phyloP scores from a whole-genome alignment of 2,888 invertebrate genomes.

The Meghimatium bilineatum region DNA sequence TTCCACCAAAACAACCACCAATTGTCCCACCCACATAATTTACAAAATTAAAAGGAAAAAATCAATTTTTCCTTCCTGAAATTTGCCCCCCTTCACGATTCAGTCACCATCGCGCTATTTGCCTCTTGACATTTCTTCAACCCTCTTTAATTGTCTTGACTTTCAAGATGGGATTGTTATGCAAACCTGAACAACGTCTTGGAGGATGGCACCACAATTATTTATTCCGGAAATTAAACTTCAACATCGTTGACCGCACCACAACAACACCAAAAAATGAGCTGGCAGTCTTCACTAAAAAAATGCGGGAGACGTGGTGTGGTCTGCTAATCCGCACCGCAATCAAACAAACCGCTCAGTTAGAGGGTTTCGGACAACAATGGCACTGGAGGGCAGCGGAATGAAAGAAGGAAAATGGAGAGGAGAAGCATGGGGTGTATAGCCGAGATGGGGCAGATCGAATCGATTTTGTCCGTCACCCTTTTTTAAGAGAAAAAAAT shows the following conservation, averaged over 20 bases:
- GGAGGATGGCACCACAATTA: conserved; percentile 22
- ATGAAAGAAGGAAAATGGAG: not conserved
- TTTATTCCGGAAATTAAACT: conserved; percentile 46
- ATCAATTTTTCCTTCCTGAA: not conserved
- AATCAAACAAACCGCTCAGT: conserved; percentile 43
- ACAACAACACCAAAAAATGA: conserved; percentile 21
- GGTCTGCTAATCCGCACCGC: conserved; percentile 33
- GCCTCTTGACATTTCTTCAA: conserved; percentile 28
- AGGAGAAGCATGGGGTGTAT: not conserved
- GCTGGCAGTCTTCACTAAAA: conserved; percentile 20
- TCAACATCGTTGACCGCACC: conserved; percentile 42
- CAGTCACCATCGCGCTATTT: not conserved
- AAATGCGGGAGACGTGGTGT: not conserved
- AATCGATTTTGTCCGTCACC: not conserved
- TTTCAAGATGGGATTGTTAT: conserved; percentile 37
- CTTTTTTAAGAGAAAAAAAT: not conserved
- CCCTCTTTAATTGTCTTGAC: conserved; percentile 39
- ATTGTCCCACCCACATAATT: no score
- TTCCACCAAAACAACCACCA: not conserved
- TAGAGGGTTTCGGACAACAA: conserved; percentile 28
- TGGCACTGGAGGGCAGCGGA: conserved; percentile 8
- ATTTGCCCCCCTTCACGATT: not conserved
- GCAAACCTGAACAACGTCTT: conserved; percentile 28
- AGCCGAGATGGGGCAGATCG: not conserved
- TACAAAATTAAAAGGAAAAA: not conserved